Conservation (phyloP, 1,140 invertebrate species). For the Ostrea edulis region DNA sequence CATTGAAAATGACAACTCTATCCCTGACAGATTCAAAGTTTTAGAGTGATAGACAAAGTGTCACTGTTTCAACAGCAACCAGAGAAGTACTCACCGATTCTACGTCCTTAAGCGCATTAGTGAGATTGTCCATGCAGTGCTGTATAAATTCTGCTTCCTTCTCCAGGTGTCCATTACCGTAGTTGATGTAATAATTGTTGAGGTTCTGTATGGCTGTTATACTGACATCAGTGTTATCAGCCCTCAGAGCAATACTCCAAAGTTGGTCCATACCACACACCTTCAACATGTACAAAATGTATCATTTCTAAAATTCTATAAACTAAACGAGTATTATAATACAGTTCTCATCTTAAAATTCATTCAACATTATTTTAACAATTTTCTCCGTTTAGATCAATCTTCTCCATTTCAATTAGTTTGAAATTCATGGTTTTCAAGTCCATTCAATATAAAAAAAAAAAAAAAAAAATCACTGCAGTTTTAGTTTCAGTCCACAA, state of each 20-base stretch:
- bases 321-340: not conserved
- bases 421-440: too few species aligned
- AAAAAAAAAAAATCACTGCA: too few species aligned
- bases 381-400: too few species aligned
- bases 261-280: constrained; percentile 92
- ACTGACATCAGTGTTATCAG: constrained; percentile 94
- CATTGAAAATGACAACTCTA: too few species aligned
- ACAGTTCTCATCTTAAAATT: not conserved
- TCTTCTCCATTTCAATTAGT: too few species aligned
- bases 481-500: too few species aligned
- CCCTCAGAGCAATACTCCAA: constrained; percentile 94
- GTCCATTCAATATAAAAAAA: too few species aligned
- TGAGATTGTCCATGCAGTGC: constrained; percentile 92
- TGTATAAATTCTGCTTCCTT: constrained; percentile 94
- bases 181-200: constrained; percentile 95
- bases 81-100: constrained; percentile 63
- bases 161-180: constrained; percentile 82
- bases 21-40: too few species aligned
- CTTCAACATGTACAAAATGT: constrained; percentile 57
- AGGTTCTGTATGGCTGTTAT: constrained; percentile 96
- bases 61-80: too few species aligned
- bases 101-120: constrained; percentile 84
- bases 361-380: too few species aligned
- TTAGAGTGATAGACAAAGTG: too few species aligned
- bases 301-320: not conserved